Evolutionary conservation across 1,140 invertebrate species (phyloP), one percentile per base, ranked within the genome.

Genomic region (Gyrodactylus salaris): DNA sequence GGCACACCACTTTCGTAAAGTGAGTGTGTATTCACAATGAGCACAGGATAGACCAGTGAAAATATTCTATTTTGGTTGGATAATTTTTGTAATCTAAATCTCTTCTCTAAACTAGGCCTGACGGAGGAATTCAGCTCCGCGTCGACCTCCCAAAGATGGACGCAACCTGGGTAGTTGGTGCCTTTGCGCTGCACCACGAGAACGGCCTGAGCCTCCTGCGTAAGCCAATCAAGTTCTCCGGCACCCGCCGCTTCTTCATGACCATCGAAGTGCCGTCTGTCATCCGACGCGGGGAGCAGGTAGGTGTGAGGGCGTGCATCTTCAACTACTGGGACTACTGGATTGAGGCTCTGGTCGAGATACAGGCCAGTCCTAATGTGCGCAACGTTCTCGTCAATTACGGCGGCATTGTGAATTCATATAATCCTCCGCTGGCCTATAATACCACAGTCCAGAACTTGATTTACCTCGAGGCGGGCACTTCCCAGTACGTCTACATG

Each of bases 1-100:
- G 90, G 90, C 85, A 87, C 75, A 89, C 92, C 80, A 86, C 90
- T 20, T 92, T 92, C 80, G 90, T 92, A 75, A 90, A 90, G 19
- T 89, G 77, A 77, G 77, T 74, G 27, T 24, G 34, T 16, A 2
- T 25, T n/a, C 24, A 75, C 2, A 27, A 69, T 20, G 22, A 25
- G 16, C 22, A 26, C 24, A 74, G 34, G 7, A 27, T 2, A 7
- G 20, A 19, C 27, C 21, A 1, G 1, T 26, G 20, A 69, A 72
- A 24, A 26, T 74, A 21, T 70, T 69, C 7, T 68, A 75, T 25
- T 27, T 69, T 0, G 68, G 54, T 27, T 74, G 74, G 68, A 26
- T n/a, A n/a, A n/a, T n/a, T n/a, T n/a, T n/a, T n/a, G n/a, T n/a
- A n/a, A n/a, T 75, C 26, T 73, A 74, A 27, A 73, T 25, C 27